Evolutionary conservation across 2,113 vertebrate species (phyloP), one percentile per base, ranked within the genome.

Genomic region (Lampris incognitus): DNA sequence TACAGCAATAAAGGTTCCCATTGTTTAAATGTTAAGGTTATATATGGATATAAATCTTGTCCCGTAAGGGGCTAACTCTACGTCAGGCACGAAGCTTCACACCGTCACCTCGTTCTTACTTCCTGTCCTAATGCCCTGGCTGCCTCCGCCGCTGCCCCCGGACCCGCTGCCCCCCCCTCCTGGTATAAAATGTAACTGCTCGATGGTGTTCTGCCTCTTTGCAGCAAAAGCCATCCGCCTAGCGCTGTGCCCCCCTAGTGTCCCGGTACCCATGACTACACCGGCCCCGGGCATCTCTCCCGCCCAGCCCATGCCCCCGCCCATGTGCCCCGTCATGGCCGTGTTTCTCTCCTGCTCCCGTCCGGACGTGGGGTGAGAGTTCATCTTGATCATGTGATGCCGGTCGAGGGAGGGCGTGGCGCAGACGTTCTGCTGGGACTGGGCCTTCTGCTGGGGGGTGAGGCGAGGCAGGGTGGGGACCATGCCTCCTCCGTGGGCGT

Each of bases 31-130:
- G 24, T 24, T 24, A 24, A 24, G 24, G 24, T 24, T 24, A 24
- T 24, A 24, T 24, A 24, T 24, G 24, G 24, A 24, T 24, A 24
- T 24, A 81, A 72, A 68, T 46, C 51, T 71, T 39, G 24, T 24
- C 24, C 60, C 48, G 82, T 83, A 81, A 85, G 80, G 63, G 65
- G 50, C 88, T 73, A 87, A 86, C 80, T 89, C 76, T 78, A 87
- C 79, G 72, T 78, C 82, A 86, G 86, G 83, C 89, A 85, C 79
- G 65, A 59, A 4, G 69, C 77, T 82, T 96, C 91, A 96, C 89
- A 97, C 96, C 0, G 96, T 97, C 85, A 97, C 97, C 91, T 97
- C 97, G 42, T 96, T 97, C 93, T 97, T 97, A 92, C 93, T 96
- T 87, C 90, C 96, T 77, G 85, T 97, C 80, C 96, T 94, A 89